Base-by-base conservation (phyloP, 2,888 invertebrate species). In the Oscheius sp. region DNA sequence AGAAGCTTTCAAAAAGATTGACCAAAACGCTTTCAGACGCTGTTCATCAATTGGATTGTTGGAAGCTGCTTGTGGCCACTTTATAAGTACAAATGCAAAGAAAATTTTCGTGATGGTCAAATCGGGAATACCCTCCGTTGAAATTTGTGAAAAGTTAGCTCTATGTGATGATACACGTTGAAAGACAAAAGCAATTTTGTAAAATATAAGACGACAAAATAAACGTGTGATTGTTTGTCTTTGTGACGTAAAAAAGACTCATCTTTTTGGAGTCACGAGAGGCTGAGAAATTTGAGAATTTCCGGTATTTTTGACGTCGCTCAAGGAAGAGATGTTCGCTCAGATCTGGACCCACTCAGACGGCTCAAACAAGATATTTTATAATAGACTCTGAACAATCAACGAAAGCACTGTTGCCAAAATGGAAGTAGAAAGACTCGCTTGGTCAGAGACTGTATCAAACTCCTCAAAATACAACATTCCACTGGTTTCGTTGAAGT, bases 11-110 rank as follows among this genome's bases (percentile, higher is more conserved):
- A 33, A 12, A 34, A 12, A n/a, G 10, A 23, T 1, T 6, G 3
- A 39, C 12, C n/a, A 58, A 33, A 5, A 23, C 1, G 15, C 3
- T 64, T 69, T n/a, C 55, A 77, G 77, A 71, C 65, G 71, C 29
- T 79, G 79, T 66, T 74, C 74, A 25, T 70, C 73, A 25, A 77
- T 79, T 73, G 77, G 79, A 1, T 39, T 79, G 34, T 78, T 77
- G 76, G 79, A 79, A 57, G 74, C 77, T 1, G 74, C 78, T 37
- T 79, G 79, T 50, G 74, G 64, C 50, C 74, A 76, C 55, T 79
- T 79, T 63, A 70, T 79, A 34, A 65, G 74, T 10, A 71, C 73
- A 46, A 75, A 79, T 45, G 75, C 73, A 34, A 79, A 79, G 52
- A 58, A 69, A 25, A 72, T 79, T 27, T 75, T 79, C 61, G 61